A percentile compares a stretch with the other conserved stretches of the same genome.
Evolutionary conservation across 2,888 invertebrate genomes (phyloP).

Genomic region (Ectemnius cavifrons): DNA sequence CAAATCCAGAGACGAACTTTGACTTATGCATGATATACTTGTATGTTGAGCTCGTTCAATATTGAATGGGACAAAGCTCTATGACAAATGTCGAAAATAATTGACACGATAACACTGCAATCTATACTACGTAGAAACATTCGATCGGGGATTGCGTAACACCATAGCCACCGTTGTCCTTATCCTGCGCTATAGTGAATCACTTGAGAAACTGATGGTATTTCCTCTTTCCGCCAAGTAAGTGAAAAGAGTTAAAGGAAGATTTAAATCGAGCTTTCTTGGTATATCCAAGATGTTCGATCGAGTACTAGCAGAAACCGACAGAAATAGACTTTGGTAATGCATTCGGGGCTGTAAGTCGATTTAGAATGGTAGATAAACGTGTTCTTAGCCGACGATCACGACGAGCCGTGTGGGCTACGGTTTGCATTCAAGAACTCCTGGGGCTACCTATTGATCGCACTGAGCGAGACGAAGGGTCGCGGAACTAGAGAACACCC

Average conservation of each 20-base stretch:
- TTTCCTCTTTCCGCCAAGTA: too few relatives aligned
- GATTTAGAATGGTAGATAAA: conserved; percentile 12
- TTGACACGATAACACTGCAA: too few relatives aligned
- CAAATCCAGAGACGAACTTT: too few relatives aligned
- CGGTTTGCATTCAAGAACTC: conserved; percentile 31
- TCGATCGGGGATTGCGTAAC: conserved; percentile 36
- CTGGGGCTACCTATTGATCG: conserved; percentile 56
- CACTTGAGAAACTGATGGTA: neutral
- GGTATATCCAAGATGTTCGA: too few relatives aligned
- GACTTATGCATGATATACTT: too few relatives aligned
- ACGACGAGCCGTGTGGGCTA: too few relatives aligned
- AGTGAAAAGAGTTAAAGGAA: too few relatives aligned
- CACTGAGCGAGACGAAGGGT: conserved; percentile 34
- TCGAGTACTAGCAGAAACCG: neutral
- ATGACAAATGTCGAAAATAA: too few relatives aligned
- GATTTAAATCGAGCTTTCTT: too few relatives aligned
- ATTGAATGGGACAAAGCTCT: too few relatives aligned
- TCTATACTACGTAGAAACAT: conserved; percentile 17
- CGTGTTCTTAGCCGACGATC: too few relatives aligned
- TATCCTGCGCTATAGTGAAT: neutral
- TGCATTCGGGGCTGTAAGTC: neutral
- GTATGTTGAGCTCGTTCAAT: too few relatives aligned
- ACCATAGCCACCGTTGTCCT: conserved; percentile 10
- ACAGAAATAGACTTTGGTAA: conserved; percentile 18
- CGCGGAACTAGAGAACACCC: conserved; percentile 51